Conservation (phyloP, 2,888 invertebrate species). For the Proisotoma minuta region DNA sequence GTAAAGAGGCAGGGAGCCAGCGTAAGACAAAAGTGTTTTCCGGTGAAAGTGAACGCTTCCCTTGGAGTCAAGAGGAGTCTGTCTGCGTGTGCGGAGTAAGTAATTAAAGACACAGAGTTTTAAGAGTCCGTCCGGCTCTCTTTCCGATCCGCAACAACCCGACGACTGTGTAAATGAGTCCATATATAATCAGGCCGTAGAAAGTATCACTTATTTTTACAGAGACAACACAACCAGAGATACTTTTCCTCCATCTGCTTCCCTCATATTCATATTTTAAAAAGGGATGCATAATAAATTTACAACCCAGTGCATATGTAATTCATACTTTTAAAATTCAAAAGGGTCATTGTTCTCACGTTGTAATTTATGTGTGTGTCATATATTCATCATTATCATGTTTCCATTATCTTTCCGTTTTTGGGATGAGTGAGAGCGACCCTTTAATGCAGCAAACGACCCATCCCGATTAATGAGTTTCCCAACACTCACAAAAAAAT, state of each 20-base stretch:
- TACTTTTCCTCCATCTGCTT: neutral
- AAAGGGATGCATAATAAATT: conserved; percentile 11
- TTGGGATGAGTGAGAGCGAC: conserved; percentile 4
- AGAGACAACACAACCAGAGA: too few relatives aligned
- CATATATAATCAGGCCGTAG: neutral
- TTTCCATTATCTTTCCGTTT: conserved; percentile 12
- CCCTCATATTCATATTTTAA: neutral
- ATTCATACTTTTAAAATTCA: conserved; percentile 10
- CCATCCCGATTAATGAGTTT: too few relatives aligned
- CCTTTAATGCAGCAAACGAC: too few relatives aligned
- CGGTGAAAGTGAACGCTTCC: too few relatives aligned
- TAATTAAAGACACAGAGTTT: conserved; percentile 2
- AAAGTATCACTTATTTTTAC: neutral
- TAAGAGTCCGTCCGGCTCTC: neutral
- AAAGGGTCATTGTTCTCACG: conserved; percentile 14
- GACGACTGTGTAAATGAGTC: conserved; percentile 8
- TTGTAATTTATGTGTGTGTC: conserved; percentile 18
- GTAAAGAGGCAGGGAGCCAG: too few relatives aligned
- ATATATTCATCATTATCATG: conserved; percentile 16
- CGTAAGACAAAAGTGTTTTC: too few relatives aligned
- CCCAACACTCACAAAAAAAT: too few relatives aligned
- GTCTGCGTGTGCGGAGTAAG: conserved; percentile 11
- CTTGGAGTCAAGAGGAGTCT: neutral
- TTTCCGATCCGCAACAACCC: neutral
- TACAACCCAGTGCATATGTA: conserved; percentile 12